Evolutionary conservation across 2,888 invertebrate species (phyloP), one percentile per base, ranked within the genome.

Genomic region (Apoda limacodes): DNA sequence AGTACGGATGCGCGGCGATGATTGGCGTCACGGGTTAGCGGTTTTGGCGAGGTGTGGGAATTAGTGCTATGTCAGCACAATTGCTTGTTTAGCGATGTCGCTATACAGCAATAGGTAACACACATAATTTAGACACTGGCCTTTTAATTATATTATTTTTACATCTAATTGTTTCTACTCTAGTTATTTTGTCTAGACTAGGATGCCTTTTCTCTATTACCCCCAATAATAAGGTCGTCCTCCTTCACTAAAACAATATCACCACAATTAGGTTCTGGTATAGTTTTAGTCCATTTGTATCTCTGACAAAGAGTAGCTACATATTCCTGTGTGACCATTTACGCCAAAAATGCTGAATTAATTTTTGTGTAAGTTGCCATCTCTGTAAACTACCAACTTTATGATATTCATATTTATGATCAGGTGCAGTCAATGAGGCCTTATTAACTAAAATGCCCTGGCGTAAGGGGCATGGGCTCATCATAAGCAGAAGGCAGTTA

Each of bases 171-270:
- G n/a, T n/a, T n/a, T n/a, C n/a, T n/a, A n/a, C n/a, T n/a, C n/a
- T n/a, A n/a, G n/a, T n/a, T n/a, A 35, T n/a, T 5, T 20, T 9
- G 13, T 35, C 31, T 5, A 10, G 7, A 9, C 35, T 30, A 5
- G 35, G 25, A 14, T 35, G 35, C 13, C 23, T 35, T 3, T 23
- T 25, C 3, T 9, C 14, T 5, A 35, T 25, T 15, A 24, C 9
- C 9, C 36, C 36, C 9, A 25, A 19, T 7, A 32, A 17, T 32
- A 2, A 36, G 12, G 21, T 25, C 24, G 13, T 32, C 29, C 13
- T 36, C 32, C 21, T 25, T 36, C 2, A 36, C 32, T 2, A 36
- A 10, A 9, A 32, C 32, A 7, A 36, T n/a, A 19, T 36, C 36
- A 7, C 29, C 32, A 3, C 32, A 9, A 9, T 30, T 12, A 4